A percentile compares a stretch with the other conserved stretches of the same genome.
These are phyloP conservation scores for Macrophya annulata DNA, from an alignment of 2,888 invertebrate genomes.

Conservation along the genomic window DNA sequence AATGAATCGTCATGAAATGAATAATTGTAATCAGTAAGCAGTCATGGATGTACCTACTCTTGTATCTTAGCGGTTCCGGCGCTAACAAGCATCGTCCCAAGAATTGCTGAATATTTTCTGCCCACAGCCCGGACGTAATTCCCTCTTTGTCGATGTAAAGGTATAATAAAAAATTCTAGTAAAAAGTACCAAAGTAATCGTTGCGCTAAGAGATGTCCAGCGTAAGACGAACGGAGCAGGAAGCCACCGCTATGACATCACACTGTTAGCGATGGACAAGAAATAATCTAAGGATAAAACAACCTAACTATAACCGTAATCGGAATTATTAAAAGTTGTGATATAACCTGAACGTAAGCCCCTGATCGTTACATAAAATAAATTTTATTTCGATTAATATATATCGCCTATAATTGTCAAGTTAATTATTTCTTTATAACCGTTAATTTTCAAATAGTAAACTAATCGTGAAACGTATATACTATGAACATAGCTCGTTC, in stretches of 20 bases:
- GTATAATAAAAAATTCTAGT: background rate
- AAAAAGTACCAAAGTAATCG: constrained; percentile 54
- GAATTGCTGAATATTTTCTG: constrained; percentile 51
- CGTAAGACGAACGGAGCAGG: constrained; percentile 55
- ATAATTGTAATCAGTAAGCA: constrained; percentile 1
- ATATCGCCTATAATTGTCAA: background rate
- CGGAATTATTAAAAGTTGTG: background rate
- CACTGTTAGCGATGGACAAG: constrained; percentile 49
- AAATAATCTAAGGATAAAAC: constrained; percentile 23
- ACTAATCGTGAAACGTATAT: background rate
- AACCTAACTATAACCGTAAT: constrained; percentile 24
- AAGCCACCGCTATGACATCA: constrained; percentile 51
- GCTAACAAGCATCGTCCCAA: constrained; percentile 46
- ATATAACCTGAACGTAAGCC: background rate
- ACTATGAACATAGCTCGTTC: constrained; percentile 24
- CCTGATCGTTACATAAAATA: background rate
- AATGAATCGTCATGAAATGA: constrained; percentile 8
- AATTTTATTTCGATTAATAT: background rate
- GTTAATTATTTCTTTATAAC: background rate
- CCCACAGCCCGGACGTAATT: constrained; percentile 45
- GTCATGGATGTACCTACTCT: constrained; percentile 5
- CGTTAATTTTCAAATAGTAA: background rate
- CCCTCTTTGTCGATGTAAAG: constrained; percentile 27
- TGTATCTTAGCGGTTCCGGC: constrained; percentile 49
- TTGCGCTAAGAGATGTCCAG: constrained; percentile 50